These are phyloP conservation scores for Cryptosula pallasiana DNA, from an alignment of 2,888 invertebrate genomes.

Conservation along the genomic window DNA sequence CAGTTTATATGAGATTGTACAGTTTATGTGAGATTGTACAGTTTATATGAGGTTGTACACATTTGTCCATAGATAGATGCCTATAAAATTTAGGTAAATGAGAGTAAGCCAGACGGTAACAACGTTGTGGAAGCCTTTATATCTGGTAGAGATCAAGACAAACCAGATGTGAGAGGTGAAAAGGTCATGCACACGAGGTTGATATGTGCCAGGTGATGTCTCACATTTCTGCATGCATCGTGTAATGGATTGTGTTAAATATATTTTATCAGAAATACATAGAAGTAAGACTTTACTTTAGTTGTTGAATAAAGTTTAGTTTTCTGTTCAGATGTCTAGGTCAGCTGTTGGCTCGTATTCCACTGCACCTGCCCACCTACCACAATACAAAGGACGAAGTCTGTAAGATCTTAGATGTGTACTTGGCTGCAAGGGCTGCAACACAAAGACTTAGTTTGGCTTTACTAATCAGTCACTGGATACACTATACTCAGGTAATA, in stretches of 20 bases:
- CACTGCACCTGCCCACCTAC: not conserved
- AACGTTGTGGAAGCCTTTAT: too few species aligned
- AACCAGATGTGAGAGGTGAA: constrained; percentile 16
- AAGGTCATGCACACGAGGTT: constrained; percentile 19
- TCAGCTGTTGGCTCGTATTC: not conserved
- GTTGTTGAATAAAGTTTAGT: too few species aligned
- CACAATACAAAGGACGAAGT: not conserved
- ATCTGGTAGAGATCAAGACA: constrained; percentile 8
- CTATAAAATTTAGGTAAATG: constrained; percentile 45
- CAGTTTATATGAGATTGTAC: too few species aligned
- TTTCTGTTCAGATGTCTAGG: constrained; percentile 20
- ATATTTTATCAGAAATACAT: too few species aligned
- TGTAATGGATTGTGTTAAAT: too few species aligned
- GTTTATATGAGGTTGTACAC: too few species aligned
- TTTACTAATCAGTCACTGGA: not conserved
- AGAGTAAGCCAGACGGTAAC: too few species aligned
- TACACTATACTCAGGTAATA: not conserved
- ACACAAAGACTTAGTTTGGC: constrained; percentile 2
- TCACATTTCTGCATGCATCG: too few species aligned
- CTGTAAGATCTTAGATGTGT: not conserved
- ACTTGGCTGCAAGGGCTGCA: not conserved
- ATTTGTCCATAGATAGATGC: not conserved
- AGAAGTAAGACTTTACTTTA: too few species aligned
- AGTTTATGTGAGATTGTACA: too few species aligned
- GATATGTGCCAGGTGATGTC: constrained; percentile 1